Evolutionary conservation across 2,888 invertebrate species (phyloP).

Genomic region (Pachymerium ferrugineum): DNA sequence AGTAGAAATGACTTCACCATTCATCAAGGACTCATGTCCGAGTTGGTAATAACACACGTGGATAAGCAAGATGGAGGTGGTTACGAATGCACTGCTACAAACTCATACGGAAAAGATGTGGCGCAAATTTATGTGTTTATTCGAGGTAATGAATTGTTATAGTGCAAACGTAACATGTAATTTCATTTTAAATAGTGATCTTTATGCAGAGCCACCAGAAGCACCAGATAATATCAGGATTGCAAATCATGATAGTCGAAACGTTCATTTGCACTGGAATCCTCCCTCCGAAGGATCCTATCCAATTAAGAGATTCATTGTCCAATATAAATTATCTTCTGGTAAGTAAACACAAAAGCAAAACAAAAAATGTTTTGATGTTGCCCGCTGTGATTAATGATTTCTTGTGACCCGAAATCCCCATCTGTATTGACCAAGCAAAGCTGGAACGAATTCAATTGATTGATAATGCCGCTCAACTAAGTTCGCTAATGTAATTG

Average conservation of each 20-base stretch:
- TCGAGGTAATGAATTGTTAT: background rate
- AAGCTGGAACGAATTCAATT: too few relatives aligned
- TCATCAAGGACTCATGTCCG: constrained; percentile 18
- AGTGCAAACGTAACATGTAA: background rate
- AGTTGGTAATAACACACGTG: constrained; percentile 18
- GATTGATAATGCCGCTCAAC: too few relatives aligned
- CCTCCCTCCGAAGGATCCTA: constrained; percentile 33
- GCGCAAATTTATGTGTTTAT: background rate
- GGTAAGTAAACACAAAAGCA: constrained; percentile 32
- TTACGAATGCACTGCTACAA: constrained; percentile 16
- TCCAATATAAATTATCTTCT: constrained; percentile 36
- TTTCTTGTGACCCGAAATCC: too few relatives aligned
- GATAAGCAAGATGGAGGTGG: constrained; percentile 6
- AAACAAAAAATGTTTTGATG: too few relatives aligned
- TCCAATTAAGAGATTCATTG: constrained; percentile 30
- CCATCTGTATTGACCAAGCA: too few relatives aligned
- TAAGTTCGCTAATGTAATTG: too few relatives aligned
- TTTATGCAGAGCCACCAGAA: constrained; percentile 35
- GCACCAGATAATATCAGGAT: constrained; percentile 35
- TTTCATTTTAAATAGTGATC: background rate
- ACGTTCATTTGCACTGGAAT: constrained; percentile 34
- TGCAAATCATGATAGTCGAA: constrained; percentile 33
- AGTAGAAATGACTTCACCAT: constrained; percentile 25
- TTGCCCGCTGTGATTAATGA: too few relatives aligned
- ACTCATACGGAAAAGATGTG: constrained; percentile 25